Evolutionary conservation across 2,797 vertebrate genomes (phyloP), one percentile per base, ranked within the genome.

Genomic region (Limnodromus scolopaceus): DNA sequence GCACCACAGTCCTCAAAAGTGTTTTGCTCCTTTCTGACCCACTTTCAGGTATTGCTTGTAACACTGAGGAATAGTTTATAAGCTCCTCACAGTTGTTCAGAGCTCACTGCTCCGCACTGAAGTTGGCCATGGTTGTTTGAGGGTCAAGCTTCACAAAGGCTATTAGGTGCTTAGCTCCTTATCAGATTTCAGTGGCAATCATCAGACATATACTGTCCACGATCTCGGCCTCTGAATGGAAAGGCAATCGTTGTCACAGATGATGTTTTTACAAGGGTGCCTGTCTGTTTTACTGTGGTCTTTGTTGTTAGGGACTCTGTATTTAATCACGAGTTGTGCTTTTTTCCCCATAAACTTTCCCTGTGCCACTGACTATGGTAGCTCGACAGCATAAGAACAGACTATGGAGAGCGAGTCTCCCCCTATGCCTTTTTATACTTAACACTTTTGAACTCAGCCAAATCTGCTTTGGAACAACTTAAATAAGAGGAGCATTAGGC

Each of bases 131-230:
- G 20, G 48, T 36, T 76, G 41, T 72, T 82, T 83, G 76, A 84
- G 90, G 82, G 82, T 89, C 88, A 85, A 58, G 77, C 69, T 79
- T 69, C 85, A 65, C 77, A 66, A 66, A 93, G 36, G 74, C 74
- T 91, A 46, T 54, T 51, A 71, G 70, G 74, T 79, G 77, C 28
- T 94, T 68, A 93, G 60, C 84, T 92, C 66, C 75, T 92, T 55
- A 80, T 60, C 75, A 55, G 66, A 60, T 95, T 96, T 82, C 92
- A 93, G 58, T 4, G 7, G 80, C 88, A 94, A 77, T 70, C 84
- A 92, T 70, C 84, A 92, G 72, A 72, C 46, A 76, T 39, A 64
- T 30, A 45, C 49, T 22, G 69, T 70, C 55, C 71, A 70, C 13
- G 63, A 93, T 79, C 70, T 72, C 3, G 4, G 87, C 58, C 66